These are phyloP conservation scores for Antheraea assamensis DNA, from an alignment of 2,888 invertebrate species.

Conservation along the genomic window DNA sequence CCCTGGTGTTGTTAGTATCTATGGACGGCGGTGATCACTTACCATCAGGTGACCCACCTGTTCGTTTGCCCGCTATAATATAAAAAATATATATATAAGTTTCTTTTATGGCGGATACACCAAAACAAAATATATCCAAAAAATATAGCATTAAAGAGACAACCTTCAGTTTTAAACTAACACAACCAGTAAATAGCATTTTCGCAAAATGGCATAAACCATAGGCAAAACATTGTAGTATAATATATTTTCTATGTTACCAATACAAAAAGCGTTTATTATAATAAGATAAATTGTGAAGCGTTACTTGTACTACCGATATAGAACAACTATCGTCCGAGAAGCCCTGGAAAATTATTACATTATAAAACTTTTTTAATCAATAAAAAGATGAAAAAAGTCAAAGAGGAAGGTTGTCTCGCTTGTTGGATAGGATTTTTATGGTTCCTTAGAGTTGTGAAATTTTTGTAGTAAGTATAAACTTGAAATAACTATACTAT, in stretches of 20 bases:
- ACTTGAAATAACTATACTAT: not conserved
- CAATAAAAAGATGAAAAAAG: conserved; percentile 57
- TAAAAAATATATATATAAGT: not conserved
- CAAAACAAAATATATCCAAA: not conserved
- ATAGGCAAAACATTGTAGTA: not conserved
- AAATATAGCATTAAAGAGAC: not conserved
- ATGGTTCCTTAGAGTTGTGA: conserved; percentile 18
- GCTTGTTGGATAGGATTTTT: conserved; percentile 31
- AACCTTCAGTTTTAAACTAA: not conserved
- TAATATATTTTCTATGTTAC: not conserved
- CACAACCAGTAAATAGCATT: not conserved
- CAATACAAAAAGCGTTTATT: not conserved
- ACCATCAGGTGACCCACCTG: too few species aligned
- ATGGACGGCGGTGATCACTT: too few species aligned
- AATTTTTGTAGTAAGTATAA: not conserved
- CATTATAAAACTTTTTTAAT: conserved; percentile 78
- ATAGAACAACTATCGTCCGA: not conserved
- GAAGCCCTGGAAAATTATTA: conserved; percentile 52
- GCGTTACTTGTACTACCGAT: conserved; percentile 4
- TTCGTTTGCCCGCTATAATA: too few species aligned
- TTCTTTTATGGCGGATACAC: not conserved
- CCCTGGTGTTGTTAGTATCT: too few species aligned
- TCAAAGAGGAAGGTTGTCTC: conserved; percentile 35
- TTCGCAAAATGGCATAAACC: too few species aligned
- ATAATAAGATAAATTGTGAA: not conserved